A percentile compares a stretch with the other conserved stretches of the same genome.
Evolutionary conservation across 2,113 vertebrate genomes (phyloP).

Genomic region (Carollia perspicillata): DNA sequence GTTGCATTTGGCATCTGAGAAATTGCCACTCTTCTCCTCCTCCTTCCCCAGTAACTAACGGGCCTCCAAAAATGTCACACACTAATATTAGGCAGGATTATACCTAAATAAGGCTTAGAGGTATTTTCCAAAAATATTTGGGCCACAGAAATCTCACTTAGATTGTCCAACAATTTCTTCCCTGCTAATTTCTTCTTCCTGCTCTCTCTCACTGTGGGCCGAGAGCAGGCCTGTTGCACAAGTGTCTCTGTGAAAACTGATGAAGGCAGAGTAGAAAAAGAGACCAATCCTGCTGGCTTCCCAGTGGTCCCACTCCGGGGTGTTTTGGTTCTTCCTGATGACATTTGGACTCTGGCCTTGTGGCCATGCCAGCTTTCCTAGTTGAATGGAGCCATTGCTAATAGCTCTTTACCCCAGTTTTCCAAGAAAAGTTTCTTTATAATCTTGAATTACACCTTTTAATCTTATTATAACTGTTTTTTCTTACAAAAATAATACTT

Average conservation of each 20-base stretch:
- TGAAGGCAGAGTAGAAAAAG: background rate
- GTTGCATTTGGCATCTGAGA: background rate
- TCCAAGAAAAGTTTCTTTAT: slow-evolving; percentile 11
- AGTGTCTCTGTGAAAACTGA: background rate
- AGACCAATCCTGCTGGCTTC: background rate
- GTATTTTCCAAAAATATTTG: slow-evolving; percentile 12
- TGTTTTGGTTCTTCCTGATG: background rate
- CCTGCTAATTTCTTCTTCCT: background rate
- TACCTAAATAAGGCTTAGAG: background rate
- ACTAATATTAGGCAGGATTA: background rate
- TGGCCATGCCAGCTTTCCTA: background rate
- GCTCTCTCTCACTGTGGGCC: background rate
- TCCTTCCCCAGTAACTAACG: background rate
- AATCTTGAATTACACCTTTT: background rate
- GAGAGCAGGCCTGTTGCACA: background rate
- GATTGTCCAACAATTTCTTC: background rate
- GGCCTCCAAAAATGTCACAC: background rate
- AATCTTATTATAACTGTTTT: background rate
- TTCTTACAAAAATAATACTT: background rate
- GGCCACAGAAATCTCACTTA: background rate
- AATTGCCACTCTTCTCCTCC: background rate
- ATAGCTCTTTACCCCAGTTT: background rate
- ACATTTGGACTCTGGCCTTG: background rate
- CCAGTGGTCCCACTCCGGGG: background rate
- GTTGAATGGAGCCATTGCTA: background rate